A percentile compares a stretch with the other conserved stretches of the same genome.
These are phyloP conservation scores for Bombus waltoni DNA, from an alignment of 1,140 invertebrate species.

Conservation along the genomic window DNA sequence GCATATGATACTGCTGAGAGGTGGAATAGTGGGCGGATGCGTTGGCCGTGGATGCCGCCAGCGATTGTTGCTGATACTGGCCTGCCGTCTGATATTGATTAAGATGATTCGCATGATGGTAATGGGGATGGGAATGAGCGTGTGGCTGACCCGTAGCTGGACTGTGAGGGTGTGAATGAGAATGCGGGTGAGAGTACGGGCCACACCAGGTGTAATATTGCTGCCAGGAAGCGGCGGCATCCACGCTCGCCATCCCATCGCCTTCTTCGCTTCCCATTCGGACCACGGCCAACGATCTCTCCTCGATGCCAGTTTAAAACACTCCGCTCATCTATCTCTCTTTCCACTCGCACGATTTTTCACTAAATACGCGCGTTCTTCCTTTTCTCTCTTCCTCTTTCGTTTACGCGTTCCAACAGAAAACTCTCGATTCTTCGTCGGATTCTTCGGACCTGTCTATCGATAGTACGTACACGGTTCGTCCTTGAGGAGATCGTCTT, in stretches of 20 bases:
- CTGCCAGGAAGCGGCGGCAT: constrained; percentile 75
- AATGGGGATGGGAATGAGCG: constrained; percentile 35
- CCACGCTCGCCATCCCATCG: constrained; percentile 65
- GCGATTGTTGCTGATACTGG: constrained; percentile 68
- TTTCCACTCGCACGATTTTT: neutral
- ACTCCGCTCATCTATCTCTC: neutral
- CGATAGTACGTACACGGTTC: too few relatives aligned
- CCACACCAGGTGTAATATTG: constrained; percentile 75
- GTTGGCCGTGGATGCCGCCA: constrained; percentile 48
- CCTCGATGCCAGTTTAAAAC: neutral
- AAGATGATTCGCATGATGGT: constrained; percentile 61
- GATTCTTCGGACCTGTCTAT: too few relatives aligned
- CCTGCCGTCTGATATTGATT: constrained; percentile 62
- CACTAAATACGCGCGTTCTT: neutral
- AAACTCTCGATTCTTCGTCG: too few relatives aligned
- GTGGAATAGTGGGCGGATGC: constrained; percentile 61
- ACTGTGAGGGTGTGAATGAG: constrained; percentile 51
- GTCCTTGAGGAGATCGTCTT: too few relatives aligned
- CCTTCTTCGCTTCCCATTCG: constrained; percentile 72
- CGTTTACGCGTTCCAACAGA: too few relatives aligned
- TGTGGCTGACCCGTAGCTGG: constrained; percentile 13
- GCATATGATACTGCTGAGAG: constrained; percentile 74
- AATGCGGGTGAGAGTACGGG: constrained; percentile 64
- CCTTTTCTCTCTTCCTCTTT: neutral
- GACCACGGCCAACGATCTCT: neutral